A percentile compares a stretch with the other conserved stretches of the same genome.
Conservation (phyloP, 2,113 vertebrate species). For the Triplophysa rosa region DNA sequence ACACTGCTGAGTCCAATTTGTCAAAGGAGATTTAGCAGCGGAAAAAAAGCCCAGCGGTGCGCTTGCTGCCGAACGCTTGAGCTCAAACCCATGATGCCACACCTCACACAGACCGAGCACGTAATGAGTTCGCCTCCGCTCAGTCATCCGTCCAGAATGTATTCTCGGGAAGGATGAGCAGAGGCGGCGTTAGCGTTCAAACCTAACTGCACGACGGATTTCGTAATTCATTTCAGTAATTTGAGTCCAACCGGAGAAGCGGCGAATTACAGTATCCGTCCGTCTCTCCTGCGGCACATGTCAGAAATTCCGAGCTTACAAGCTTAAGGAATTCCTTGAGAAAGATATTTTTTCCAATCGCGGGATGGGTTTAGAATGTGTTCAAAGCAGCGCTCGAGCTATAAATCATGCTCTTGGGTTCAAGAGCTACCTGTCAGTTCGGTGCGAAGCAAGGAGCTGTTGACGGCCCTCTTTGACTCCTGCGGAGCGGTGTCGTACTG, state of each 20-base stretch:
- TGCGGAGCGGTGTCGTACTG: conserved; percentile 69
- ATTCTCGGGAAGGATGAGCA: conserved; percentile 35
- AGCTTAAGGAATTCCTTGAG: not conserved
- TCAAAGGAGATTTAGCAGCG: conserved; percentile 49
- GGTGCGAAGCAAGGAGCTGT: conserved; percentile 70
- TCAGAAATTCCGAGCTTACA: not conserved
- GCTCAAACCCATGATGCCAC: conserved; percentile 41
- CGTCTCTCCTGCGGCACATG: not conserved
- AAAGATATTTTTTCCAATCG: not conserved
- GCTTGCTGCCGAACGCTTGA: conserved; percentile 35
- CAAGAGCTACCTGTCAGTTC: conserved; percentile 76
- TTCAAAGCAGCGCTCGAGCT: conserved; percentile 24
- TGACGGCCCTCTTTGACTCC: conserved; percentile 72
- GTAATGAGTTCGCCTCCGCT: conserved; percentile 48
- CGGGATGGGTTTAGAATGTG: conserved; percentile 9
- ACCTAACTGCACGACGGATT: not conserved
- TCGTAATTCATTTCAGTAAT: not conserved
- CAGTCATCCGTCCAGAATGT: conserved; percentile 35
- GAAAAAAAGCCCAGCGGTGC: conserved; percentile 39
- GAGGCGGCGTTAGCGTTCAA: conserved; percentile 2
- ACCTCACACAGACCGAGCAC: conserved; percentile 8
- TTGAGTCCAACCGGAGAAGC: not conserved
- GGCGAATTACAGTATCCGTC: conserved; percentile 9
- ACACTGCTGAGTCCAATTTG: conserved; percentile 56
- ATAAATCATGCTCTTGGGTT: conserved; percentile 18